Base-by-base conservation (phyloP, 2,888 invertebrate species). In the Lampropteryx suffumata region DNA sequence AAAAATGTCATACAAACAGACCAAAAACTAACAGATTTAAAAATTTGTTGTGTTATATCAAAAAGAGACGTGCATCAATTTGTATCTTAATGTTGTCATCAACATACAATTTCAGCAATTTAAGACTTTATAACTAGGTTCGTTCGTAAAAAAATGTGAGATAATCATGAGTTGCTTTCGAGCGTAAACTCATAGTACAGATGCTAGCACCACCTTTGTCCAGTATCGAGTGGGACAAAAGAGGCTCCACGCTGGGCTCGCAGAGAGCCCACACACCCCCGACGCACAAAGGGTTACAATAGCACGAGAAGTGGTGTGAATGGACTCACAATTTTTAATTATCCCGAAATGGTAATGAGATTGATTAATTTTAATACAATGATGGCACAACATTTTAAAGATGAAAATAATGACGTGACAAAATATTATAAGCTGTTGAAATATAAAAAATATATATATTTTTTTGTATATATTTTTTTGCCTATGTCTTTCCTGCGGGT, bases 191-290 rank as follows among this genome's bases (percentile, higher is more conserved):
- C 12, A 27, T 39, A 40, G 48, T 48, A 48, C 7, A 17, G 29
- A 7, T 12, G 2, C 14, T 2, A 34, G 29, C 11, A 21, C 43
- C 42, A 40, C 48, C 44, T 44, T 47, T 48, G 53, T 53, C 53
- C 48, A 53, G 53, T 34, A 28, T 47, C 27, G 32, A 47, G 46
- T 47, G 34, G 43, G 32, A 59, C 61, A 60, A 61, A 53, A 50
- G 68, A 61, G 67, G 62, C 71, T 77, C 66, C 80, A 71, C 74
- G 75, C 79, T 71, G 82, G 13, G 81, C 73, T 47, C 35, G 8
- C 81, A 64, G 72, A 69, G 71, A 75, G 79, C 62, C 62, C 56
- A 70, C 56, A 70, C 79, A 73, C 79, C 77, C 76, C 71, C 75
- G 57, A 42, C n/a, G 14, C 40, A 61, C 59, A 64, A 72, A 71